Conservation (phyloP, 2,888 invertebrate genomes). For the Elysia crispata region DNA sequence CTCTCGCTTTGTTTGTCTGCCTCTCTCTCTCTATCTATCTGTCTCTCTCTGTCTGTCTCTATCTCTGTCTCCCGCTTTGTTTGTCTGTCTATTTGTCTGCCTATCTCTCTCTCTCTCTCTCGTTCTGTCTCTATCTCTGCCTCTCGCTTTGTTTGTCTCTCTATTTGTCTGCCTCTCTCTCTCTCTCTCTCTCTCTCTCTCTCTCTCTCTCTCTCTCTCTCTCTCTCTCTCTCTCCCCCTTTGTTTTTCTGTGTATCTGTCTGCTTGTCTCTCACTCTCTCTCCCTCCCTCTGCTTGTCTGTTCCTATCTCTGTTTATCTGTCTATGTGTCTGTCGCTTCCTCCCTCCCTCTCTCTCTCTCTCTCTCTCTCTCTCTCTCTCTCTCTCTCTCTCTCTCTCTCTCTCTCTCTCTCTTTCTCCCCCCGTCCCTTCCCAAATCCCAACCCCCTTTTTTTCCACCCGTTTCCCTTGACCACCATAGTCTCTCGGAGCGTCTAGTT, state of each 20-base stretch:
- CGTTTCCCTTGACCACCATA: no score
- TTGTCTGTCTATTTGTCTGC: constrained; percentile 9
- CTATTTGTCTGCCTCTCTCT: not conserved
- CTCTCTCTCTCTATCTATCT: not conserved
- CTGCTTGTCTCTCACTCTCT: no score
- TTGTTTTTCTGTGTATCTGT: no score
- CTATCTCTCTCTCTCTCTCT: constrained; percentile 13
- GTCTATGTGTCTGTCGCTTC: not conserved
- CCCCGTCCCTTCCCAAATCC: not conserved
- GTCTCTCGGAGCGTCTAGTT: no score
- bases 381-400: constrained; percentile 34
- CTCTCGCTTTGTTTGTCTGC: no score
- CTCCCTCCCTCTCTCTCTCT: constrained; percentile 26
- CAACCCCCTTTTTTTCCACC: no score
- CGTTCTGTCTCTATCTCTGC: not conserved
- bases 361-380: constrained; percentile 34
- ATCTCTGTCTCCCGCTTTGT: constrained; percentile 17
- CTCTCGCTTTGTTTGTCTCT: no score
- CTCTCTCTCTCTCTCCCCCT: no score
- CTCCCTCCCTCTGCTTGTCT: no score
- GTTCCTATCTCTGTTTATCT: no score
- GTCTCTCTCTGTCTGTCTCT: not conserved
- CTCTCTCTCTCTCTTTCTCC: not conserved
- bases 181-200: not conserved
- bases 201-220: no score